Evolutionary conservation across 1,140 invertebrate species (phyloP).

Genomic region (Homarus americanus): DNA sequence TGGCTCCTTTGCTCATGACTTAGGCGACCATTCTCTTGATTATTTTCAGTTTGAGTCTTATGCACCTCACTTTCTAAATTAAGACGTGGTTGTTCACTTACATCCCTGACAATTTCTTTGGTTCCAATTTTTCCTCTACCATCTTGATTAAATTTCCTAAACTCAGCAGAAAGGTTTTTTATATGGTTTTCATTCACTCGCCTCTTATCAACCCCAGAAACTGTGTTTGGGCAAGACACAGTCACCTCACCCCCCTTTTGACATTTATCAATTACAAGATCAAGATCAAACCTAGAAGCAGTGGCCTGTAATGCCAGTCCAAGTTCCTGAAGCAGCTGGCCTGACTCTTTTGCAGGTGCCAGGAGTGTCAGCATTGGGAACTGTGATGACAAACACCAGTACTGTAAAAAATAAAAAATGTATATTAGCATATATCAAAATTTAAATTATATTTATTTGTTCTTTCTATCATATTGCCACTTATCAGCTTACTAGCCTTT

Average conservation of each 20-base stretch:
- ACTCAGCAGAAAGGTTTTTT: not conserved
- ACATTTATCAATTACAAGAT: not conserved
- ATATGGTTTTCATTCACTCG: not conserved
- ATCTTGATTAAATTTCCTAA: not conserved
- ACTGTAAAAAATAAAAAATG: constrained; percentile 19
- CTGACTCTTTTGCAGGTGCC: not conserved
- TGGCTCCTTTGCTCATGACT: not conserved
- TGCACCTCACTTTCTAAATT: not conserved
- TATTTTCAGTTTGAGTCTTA: not conserved
- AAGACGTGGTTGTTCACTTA: not conserved
- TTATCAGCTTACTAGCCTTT: too few relatives aligned
- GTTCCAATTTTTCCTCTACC: not conserved
- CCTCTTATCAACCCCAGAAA: not conserved
- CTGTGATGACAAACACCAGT: constrained; percentile 14
- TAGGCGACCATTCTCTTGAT: not conserved
- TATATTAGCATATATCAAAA: too few relatives aligned
- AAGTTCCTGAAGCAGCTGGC: constrained; percentile 22
- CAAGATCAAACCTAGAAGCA: constrained; percentile 14
- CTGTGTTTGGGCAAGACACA: not conserved
- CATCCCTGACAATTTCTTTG: not conserved
- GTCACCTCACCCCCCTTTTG: not conserved
- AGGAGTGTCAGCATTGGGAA: constrained; percentile 47
- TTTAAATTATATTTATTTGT: too few relatives aligned
- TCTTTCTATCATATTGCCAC: too few relatives aligned
- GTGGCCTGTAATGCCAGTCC: constrained; percentile 26